Evolutionary conservation across 2,113 vertebrate species (phyloP).

Genomic region (Triplophysa siluroides): DNA sequence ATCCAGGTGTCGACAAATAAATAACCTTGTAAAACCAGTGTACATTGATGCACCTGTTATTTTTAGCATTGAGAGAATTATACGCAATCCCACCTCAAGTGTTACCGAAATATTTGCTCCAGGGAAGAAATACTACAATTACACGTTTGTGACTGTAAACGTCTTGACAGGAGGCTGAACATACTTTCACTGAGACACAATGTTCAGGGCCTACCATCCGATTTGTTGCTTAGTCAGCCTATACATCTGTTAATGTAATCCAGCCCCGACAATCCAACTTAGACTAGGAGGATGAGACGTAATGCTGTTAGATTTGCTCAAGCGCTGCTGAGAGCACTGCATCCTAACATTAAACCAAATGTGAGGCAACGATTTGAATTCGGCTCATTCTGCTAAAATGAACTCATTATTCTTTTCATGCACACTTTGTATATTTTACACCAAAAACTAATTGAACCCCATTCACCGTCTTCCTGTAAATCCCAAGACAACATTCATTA

Average conservation of each 20-base stretch:
- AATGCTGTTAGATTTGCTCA: constrained; percentile 59
- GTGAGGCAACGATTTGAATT: too few relatives aligned
- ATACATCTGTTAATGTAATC: constrained; percentile 59
- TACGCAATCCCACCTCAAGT: too few relatives aligned
- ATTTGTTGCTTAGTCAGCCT: constrained; percentile 59
- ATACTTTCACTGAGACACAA: constrained; percentile 64
- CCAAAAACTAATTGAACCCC: neutral
- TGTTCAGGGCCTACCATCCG: constrained; percentile 33
- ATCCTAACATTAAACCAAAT: neutral
- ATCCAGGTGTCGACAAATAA: neutral
- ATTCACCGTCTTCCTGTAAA: neutral
- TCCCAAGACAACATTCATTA: neutral
- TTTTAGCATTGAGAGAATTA: neutral
- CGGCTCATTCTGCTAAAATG: too few relatives aligned
- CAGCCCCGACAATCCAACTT: constrained; percentile 49
- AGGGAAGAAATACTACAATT: neutral
- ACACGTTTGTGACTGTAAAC: neutral
- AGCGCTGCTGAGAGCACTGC: neutral
- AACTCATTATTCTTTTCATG: too few relatives aligned
- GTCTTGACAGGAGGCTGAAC: constrained; percentile 39
- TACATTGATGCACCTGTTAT: neutral
- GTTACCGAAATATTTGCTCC: too few relatives aligned
- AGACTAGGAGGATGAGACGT: constrained; percentile 50
- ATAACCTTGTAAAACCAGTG: neutral
- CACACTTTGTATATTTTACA: neutral